Percentiles rank a stretch among this genome's conserved stretches.
These are phyloP conservation scores for Opisthocomus hoazin DNA, from an alignment of 2,113 vertebrate genomes.

Conservation along the genomic window DNA sequence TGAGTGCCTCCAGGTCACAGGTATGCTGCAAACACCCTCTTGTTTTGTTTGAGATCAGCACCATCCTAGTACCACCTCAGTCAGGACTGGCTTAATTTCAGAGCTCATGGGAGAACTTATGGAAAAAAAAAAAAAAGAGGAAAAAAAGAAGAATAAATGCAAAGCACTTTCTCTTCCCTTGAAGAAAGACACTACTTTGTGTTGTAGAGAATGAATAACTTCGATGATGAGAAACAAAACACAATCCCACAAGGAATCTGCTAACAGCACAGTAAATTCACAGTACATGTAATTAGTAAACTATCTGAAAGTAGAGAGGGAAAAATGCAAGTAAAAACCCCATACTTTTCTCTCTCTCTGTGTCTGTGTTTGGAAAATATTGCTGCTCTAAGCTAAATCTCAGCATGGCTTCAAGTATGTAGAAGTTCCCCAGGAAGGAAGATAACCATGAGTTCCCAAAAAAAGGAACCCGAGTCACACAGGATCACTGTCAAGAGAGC, in stretches of 20 bases:
- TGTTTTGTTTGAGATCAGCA: neutral
- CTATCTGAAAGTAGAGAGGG: neutral
- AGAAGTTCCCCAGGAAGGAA: neutral
- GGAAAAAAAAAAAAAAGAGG: neutral
- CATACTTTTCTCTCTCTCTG: neutral
- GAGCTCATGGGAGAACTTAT: neutral
- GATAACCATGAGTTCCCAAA: neutral
- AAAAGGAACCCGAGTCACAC: neutral
- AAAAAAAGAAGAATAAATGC: neutral
- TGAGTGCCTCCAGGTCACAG: neutral
- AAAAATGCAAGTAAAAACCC: neutral
- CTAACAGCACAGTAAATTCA: constrained; percentile 6
- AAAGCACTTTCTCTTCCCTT: constrained; percentile 2
- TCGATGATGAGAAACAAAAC: neutral
- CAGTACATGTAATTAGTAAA: constrained; percentile 41
- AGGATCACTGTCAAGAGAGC: neutral
- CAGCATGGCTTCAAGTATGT: neutral
- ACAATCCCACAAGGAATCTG: neutral
- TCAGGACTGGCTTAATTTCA: neutral
- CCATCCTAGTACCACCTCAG: neutral
- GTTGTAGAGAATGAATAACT: neutral
- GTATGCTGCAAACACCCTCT: neutral
- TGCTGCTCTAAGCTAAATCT: constrained; percentile 9
- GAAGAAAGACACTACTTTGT: constrained; percentile 15
- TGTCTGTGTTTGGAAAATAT: constrained; percentile 9